Conservation (phyloP, 2,888 invertebrate species). For the Agonopterix alstromeriana region DNA sequence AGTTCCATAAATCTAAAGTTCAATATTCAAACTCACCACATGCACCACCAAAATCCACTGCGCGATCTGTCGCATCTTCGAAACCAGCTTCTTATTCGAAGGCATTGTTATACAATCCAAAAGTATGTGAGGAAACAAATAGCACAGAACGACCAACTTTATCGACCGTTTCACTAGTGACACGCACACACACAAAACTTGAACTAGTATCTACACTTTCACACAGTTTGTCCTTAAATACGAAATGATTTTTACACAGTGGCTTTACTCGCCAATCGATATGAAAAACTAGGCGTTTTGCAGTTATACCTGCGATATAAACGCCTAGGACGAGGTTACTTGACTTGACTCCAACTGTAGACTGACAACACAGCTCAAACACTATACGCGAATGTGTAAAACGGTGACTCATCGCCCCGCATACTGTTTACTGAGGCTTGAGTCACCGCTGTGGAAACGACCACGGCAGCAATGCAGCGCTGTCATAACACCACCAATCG, state of each 20-base stretch:
- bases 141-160: slow-evolving; percentile 60
- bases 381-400: slow-evolving; percentile 77
- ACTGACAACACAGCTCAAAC: slow-evolving; percentile 76
- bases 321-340: slow-evolving; percentile 64
- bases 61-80: slow-evolving; percentile 63
- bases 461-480: slow-evolving; percentile 57
- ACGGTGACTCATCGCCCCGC: slow-evolving; percentile 77
- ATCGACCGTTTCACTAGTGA: slow-evolving; percentile 71
- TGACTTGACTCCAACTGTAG: slow-evolving; percentile 67
- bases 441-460: slow-evolving; percentile 62
- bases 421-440: slow-evolving; percentile 77
- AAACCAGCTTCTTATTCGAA: slow-evolving; percentile 65
- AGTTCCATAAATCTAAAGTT: not conserved
- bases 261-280: slow-evolving; percentile 42
- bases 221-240: slow-evolving; percentile 54
- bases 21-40: slow-evolving; percentile 55
- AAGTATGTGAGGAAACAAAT: slow-evolving; percentile 59
- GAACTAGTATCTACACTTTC: slow-evolving; percentile 65
- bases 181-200: slow-evolving; percentile 61
- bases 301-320: slow-evolving; percentile 66
- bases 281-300: slow-evolving; percentile 51
- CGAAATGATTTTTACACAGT: slow-evolving; percentile 39
- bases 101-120: slow-evolving; percentile 52
- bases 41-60: slow-evolving; percentile 68
- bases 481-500: slow-evolving; percentile 24